These are phyloP conservation scores for Drosophila triauraria DNA, from an alignment of 1,140 invertebrate species.

Conservation along the genomic window DNA sequence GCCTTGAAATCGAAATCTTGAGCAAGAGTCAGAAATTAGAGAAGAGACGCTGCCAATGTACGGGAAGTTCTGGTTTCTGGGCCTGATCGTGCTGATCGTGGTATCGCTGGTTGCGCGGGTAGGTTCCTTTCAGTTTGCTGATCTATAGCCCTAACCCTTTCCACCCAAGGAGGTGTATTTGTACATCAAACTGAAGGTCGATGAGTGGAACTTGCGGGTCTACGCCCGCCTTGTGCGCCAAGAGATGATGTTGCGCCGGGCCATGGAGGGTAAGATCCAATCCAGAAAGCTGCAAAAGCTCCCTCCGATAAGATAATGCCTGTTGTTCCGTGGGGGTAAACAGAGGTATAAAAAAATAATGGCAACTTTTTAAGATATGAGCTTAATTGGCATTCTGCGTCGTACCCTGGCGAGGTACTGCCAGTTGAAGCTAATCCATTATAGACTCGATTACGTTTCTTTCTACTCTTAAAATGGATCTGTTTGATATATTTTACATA, in stretches of 20 bases:
- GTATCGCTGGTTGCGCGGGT: conserved; percentile 57
- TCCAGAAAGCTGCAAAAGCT: conserved; percentile 31
- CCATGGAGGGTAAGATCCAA: conserved; percentile 70
- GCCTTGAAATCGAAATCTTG: conserved; percentile 1
- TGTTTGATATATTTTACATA: conserved; percentile 55
- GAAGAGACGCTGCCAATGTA: conserved; percentile 41
- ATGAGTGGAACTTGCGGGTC: conserved; percentile 61
- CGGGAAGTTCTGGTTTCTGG: conserved; percentile 67
- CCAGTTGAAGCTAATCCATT: conserved; percentile 21
- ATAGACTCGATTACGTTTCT: conserved; percentile 10
- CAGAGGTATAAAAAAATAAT: conserved; percentile 15
- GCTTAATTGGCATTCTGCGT: conserved; percentile 32
- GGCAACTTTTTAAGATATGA: conserved; percentile 30
- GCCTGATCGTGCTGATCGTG: conserved; percentile 55
- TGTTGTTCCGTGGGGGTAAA: conserved; percentile 20
- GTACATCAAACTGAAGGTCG: conserved; percentile 62
- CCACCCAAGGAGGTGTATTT: conserved; percentile 64
- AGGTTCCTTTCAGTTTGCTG: conserved; percentile 6
- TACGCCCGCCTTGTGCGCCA: conserved; percentile 61
- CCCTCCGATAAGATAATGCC: conserved; percentile 31
- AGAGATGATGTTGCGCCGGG: conserved; percentile 65
- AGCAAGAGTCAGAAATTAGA: background rate
- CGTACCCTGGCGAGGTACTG: background rate
- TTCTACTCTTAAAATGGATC: conserved; percentile 27
- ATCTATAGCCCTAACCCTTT: background rate